Evolutionary conservation across 2,113 vertebrate species (phyloP), one percentile per base, ranked within the genome.

Genomic region (Megaceryle maxima): DNA sequence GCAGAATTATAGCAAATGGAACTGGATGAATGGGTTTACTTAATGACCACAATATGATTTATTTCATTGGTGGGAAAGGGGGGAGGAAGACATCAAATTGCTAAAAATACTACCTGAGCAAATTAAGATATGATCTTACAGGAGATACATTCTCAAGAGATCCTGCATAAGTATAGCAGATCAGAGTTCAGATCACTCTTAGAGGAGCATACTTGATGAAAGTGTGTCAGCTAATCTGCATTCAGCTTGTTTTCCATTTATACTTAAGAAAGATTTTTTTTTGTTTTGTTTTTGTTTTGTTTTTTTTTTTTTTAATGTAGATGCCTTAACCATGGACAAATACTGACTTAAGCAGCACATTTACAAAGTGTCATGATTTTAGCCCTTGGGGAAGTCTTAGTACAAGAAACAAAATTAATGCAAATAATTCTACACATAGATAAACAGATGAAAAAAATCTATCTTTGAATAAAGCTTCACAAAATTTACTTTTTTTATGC

Each of bases 1-100:
- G 37, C 88, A 92, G 95, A 96, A 91, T 96, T 95, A 96, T 91
- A 94, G 90, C 80, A 96, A 97, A 88, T 95, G 96, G 88, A 92
- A 84, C 86, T 91, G 92, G 88, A 95, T 95, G 92, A 95, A 96
- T 94, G 74, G 86, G 70, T 93, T 96, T 96, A 84, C 90, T 96
- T 96, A 96, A 96, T 89, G 95, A 94, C 90, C 90, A 88, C 90
- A 94, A 85, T 96, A 96, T 96, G 96, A 95, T 97, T 97, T 95
- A 93, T 95, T 93, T 94, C 81, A 89, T 66, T 93, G 80, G 90
- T 90, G 80, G 83, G 28, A 87, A 92, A 91, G 24, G 10, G 76
- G 57, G 43, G 88, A 82, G 89, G 92, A 95, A 94, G 89, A 96
- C 90, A 94, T 89, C 77, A 93, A 92, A 93, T 46, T 91, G 62